Percentiles rank a stretch among this genome's conserved stretches.
These are phyloP conservation scores for Rhyacichthys aspro DNA, from an alignment of 2,797 vertebrate genomes.

Conservation along the genomic window DNA sequence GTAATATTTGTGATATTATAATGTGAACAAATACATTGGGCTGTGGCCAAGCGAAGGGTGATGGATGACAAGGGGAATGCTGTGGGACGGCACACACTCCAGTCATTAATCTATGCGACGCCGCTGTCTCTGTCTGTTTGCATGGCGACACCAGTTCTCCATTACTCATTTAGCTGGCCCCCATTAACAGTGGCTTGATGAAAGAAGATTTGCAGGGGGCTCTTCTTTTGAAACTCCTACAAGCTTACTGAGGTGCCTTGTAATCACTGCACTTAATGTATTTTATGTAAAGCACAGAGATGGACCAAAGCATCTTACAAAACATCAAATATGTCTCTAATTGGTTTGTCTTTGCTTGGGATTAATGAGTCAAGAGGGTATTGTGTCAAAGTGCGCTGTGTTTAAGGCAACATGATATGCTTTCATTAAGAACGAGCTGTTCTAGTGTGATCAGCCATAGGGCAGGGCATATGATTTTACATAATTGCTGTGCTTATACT, in stretches of 20 bases:
- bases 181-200: conserved; percentile 72
- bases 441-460: too few relatives aligned
- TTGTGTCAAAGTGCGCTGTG: too few relatives aligned
- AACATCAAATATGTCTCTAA: too few relatives aligned
- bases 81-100: conserved; percentile 63
- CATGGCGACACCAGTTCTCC: conserved; percentile 67
- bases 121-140: conserved; percentile 68
- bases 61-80: conserved; percentile 68
- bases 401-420: too few relatives aligned
- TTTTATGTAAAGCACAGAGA: conserved; percentile 41
- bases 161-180: conserved; percentile 69
- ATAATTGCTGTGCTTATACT: too few relatives aligned
- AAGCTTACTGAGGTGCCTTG: conserved; percentile 48
- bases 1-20: conserved; percentile 56
- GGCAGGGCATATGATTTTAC: too few relatives aligned
- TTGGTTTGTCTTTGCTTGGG: too few relatives aligned
- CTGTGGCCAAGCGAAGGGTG: conserved; percentile 50
- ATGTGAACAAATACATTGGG: conserved; percentile 57
- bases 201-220: conserved; percentile 62
- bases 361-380: too few relatives aligned
- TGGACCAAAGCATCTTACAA: conserved; percentile 26
- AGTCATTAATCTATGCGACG: conserved; percentile 71
- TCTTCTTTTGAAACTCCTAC: conserved; percentile 48
- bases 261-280: conserved; percentile 55
- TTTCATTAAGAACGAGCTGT: too few relatives aligned